Percentiles rank a stretch among this genome's conserved stretches.
These are phyloP conservation scores for Pseudomyrmex cubaensis DNA, from an alignment of 1,140 invertebrate genomes.

Conservation along the genomic window DNA sequence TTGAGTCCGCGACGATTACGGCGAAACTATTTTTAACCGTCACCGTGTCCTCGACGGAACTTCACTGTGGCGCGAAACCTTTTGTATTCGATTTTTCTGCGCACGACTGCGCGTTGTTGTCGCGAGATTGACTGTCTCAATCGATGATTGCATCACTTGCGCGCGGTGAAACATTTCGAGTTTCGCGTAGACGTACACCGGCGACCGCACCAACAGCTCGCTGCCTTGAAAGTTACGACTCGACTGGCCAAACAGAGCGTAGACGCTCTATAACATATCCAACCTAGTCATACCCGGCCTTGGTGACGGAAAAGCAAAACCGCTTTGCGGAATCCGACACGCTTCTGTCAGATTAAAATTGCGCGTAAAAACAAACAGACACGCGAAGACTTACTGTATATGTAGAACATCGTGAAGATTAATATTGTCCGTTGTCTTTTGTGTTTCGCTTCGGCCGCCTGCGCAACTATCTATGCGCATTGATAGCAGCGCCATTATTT, in stretches of 20 bases:
- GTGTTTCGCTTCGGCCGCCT: no score
- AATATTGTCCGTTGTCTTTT: no score
- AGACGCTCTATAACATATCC: constrained; percentile 5
- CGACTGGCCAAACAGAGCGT: constrained; percentile 58
- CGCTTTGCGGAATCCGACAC: not conserved
- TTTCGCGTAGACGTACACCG: not conserved
- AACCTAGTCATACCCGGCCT: not conserved
- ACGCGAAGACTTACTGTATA: no score
- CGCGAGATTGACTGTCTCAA: not conserved
- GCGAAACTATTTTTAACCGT: not conserved
- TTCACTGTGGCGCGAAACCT: not conserved
- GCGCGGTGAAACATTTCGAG: constrained; percentile 11
- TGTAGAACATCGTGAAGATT: no score
- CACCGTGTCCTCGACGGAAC: not conserved
- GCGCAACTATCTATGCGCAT: no score
- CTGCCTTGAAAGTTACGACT: constrained; percentile 29
- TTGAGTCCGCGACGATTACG: not conserved
- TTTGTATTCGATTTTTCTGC: not conserved
- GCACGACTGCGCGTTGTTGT: not conserved
- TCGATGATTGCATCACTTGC: constrained; percentile 17
- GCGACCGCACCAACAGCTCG: constrained; percentile 5
- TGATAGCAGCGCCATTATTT: no score
- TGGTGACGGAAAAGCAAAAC: constrained; percentile 19
- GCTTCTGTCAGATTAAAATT: not conserved
- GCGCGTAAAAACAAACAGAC: no score